Base-by-base conservation (phyloP, 2,113 vertebrate species). In the Falco punctatus region DNA sequence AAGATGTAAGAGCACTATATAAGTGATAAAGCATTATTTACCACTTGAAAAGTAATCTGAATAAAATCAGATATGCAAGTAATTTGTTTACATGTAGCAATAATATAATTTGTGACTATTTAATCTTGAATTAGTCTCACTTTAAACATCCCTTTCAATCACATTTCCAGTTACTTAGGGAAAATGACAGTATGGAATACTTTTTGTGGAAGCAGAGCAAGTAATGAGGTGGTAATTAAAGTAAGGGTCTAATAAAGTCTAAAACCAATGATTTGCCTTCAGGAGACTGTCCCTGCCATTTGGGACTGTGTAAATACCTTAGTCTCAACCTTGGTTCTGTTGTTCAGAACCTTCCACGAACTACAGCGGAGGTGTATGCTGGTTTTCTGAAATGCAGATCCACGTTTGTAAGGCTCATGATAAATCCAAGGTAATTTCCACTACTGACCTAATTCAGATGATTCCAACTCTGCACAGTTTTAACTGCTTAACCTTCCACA, bases 31-130 rank as follows among this genome's bases (percentile, higher is more conserved):
- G 86, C 95, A 96, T 97, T 97, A 97, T 97, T 97, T 97, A 97
- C 96, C 96, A 97, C 97, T 97, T 97, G 96, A 96, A 97, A 96
- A 97, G 94, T 96, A 96, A 97, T 97, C 96, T 93, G 96, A 97
- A 97, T 97, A 95, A 97, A 97, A 97, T 95, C 96, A 97, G 97
- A 96, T 95, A 97, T 97, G 95, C 91, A 96, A 97, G 92, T 94
- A 96, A 97, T 96, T 97, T 97, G 97, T 97, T 97, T 96, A 97
- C 89, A 93, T 95, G 94, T 92, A 92, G 96, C 94, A 96, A 97
- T 97, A 97, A 97, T 96, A 95, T 97, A 96, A 97, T 97, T 97
- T 97, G 96, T 96, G 92, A 96, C 93, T 96, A 94, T 96, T 97
- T 97, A 97, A 96, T 95, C 93, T 96, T 96, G 96, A 97, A 96